Base-by-base conservation (phyloP, 2,888 invertebrate genomes). In the Cerastis rubricosa region DNA sequence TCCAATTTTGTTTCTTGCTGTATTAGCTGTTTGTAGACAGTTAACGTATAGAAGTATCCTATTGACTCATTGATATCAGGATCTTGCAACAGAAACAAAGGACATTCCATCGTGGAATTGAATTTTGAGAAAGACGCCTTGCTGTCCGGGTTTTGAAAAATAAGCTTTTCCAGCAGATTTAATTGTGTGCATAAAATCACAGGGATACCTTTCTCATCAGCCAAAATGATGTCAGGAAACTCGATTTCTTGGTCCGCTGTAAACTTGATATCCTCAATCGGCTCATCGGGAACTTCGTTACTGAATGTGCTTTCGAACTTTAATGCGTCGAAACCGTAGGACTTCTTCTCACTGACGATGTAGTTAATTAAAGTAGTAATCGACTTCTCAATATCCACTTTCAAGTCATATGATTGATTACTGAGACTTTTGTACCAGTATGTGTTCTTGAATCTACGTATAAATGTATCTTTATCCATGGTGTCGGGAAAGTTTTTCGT, bases 11-110 rank as follows among this genome's bases (percentile, higher is more conserved):
- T 35, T 35, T 35, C 35, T 35, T 35, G 35, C 35, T 35, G 1
- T 35, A 35, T 35, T 35, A 35, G 35, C 35, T 35, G 35, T 35
- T 35, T 35, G 3, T 35, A 35, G 35, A 35, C 35, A 35, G 35
- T 92, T 43, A 91, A 83, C 66, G 92, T 93, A 66, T 93, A 93
- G 78, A 91, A 93, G 83, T 91, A 93, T 51, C 93, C 91, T 17
- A 93, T 89, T 8, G 92, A 92, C 3, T 91, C 89, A 54, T 86
- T 89, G 5, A 92, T 51, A 83, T 90, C 90, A 47, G 74, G 29
- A 82, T 92, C 90, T 8, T 88, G 88, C 25, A 90, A 5, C 72
- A 93, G 86, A 83, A 91, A 90, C 45, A 92, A 74, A 6, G 92
- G 92, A 71, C 91, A 92, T n/a, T 89, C 92, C 88, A 91, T 91